Conservation (phyloP, 2,797 vertebrate species). For the Leptatherina wallacei region DNA sequence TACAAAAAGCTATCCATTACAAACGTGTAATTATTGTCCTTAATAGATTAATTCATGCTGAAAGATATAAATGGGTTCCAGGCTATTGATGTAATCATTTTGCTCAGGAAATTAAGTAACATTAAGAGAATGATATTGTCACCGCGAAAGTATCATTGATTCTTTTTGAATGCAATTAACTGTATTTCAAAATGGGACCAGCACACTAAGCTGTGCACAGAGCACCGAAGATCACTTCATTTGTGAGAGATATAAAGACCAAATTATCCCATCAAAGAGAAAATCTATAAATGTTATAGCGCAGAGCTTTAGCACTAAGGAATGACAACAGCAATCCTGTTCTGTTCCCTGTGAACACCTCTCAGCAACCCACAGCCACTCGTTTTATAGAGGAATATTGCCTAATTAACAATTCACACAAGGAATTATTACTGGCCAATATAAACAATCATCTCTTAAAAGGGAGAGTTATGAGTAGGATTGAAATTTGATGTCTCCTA, state of each 20-base stretch:
- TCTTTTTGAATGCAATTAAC: constrained; percentile 81
- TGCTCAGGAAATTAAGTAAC: constrained; percentile 79
- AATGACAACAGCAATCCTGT: constrained; percentile 73
- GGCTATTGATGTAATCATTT: constrained; percentile 80
- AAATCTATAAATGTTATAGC: constrained; percentile 86
- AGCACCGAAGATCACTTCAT: constrained; percentile 79
- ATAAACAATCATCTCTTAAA: constrained; percentile 37
- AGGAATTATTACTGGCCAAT: constrained; percentile 34
- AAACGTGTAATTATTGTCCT: constrained; percentile 78
- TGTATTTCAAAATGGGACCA: constrained; percentile 77
- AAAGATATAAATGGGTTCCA: constrained; percentile 79
- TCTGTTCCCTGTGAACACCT: constrained; percentile 62
- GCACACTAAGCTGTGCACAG: constrained; percentile 66
- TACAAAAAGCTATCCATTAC: constrained; percentile 74
- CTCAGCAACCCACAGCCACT: constrained; percentile 35
- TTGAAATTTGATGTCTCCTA: constrained; percentile 14
- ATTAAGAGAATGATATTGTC: constrained; percentile 82
- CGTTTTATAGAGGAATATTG: constrained; percentile 24
- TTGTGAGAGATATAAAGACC: constrained; percentile 82
- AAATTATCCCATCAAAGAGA: constrained; percentile 84
- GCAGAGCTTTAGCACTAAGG: constrained; percentile 67
- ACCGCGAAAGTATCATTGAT: constrained; percentile 80
- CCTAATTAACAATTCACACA: constrained; percentile 31
- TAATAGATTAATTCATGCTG: constrained; percentile 81
- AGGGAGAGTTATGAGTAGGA: constrained; percentile 8